Conservation (phyloP, 2,797 vertebrate genomes). For the Silurus lanzhouensis region DNA sequence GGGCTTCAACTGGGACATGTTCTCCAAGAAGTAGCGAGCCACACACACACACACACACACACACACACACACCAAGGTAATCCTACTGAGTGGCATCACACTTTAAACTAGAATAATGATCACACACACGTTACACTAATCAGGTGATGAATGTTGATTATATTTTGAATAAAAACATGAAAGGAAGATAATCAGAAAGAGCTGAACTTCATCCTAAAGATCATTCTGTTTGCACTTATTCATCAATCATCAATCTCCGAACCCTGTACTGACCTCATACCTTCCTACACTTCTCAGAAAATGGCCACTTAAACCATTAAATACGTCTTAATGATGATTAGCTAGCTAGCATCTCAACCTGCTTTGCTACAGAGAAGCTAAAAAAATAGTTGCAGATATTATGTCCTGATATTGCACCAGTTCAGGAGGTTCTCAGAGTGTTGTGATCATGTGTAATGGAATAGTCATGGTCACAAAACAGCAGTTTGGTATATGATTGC, state of each 20-base stretch:
- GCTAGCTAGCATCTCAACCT: not conserved
- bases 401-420: not conserved
- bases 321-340: not conserved
- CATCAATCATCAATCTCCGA: not conserved
- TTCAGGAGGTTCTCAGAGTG: not conserved
- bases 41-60: constrained; percentile 52
- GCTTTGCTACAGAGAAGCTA: not conserved
- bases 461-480: not conserved
- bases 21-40: constrained; percentile 63
- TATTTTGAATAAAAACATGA: not conserved
- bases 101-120: not conserved
- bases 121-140: not conserved
- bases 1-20: constrained; percentile 55
- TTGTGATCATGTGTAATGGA: not conserved
- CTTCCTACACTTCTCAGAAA: no score
- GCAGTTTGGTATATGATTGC: not conserved
- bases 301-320: not conserved
- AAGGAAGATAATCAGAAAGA: not conserved
- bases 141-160: not conserved
- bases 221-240: not conserved
- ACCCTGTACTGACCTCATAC: not conserved
- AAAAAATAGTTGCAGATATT: not conserved
- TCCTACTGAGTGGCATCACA: not conserved
- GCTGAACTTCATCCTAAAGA: not conserved
- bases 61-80: not conserved